These are phyloP conservation scores for Achlya flavicornis DNA, from an alignment of 2,888 invertebrate species.

Conservation along the genomic window DNA sequence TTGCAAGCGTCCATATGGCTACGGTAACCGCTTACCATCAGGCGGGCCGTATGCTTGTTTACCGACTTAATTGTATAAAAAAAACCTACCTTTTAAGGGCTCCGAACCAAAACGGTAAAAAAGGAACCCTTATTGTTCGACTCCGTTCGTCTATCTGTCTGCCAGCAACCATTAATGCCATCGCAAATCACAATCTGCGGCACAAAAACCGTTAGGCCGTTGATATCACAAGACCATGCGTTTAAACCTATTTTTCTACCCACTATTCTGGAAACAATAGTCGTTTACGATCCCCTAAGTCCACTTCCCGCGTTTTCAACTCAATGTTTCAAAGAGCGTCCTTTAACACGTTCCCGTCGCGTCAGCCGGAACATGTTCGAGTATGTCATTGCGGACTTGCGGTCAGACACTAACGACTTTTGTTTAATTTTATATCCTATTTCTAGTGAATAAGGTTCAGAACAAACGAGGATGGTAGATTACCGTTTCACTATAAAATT, in stretches of 20 bases:
- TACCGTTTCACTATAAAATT: conserved; percentile 28
- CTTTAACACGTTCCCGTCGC: conserved; percentile 51
- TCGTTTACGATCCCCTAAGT: conserved; percentile 32
- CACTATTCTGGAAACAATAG: conserved; percentile 30
- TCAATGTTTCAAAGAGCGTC: conserved; percentile 33
- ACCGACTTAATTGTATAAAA: too few relatives aligned
- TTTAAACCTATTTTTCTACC: conserved; percentile 4
- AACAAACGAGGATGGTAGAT: conserved; percentile 14
- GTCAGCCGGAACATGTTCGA: conserved; percentile 49
- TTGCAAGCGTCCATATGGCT: too few relatives aligned
- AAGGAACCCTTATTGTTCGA: too few relatives aligned
- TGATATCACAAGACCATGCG: not conserved
- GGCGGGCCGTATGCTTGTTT: too few relatives aligned
- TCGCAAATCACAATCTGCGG: too few relatives aligned
- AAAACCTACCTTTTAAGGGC: too few relatives aligned
- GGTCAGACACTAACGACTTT: conserved; percentile 7
- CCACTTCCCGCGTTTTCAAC: conserved; percentile 38
- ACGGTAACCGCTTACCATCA: too few relatives aligned
- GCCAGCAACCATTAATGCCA: too few relatives aligned
- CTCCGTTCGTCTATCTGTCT: too few relatives aligned
- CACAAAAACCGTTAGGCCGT: not conserved
- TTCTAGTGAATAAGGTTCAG: conserved; percentile 16
- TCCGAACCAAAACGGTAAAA: too few relatives aligned
- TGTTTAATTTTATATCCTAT: not conserved
- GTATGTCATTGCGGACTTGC: conserved; percentile 35